Percentiles rank a stretch among this genome's conserved stretches.
These are phyloP conservation scores for Acropora yongei DNA, from an alignment of 64 coral and sea anemone species.

Conservation along the genomic window DNA sequence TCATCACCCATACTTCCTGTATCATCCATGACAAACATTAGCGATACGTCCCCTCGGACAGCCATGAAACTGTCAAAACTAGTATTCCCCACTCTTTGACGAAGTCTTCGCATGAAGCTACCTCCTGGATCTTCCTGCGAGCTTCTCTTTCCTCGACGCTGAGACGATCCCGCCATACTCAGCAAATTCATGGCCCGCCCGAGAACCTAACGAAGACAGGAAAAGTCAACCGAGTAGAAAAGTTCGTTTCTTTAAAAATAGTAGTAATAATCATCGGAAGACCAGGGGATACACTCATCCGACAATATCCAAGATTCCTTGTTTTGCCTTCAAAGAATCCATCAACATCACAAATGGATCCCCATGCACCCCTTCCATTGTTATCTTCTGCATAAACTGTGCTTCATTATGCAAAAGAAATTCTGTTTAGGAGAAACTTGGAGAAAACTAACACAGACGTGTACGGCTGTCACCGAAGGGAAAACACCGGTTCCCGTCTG, in stretches of 20 bases:
- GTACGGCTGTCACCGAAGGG: too few relatives aligned
- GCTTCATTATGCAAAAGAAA: too few relatives aligned
- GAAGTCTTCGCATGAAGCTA: neutral
- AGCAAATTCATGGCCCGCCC: conserved; percentile 13
- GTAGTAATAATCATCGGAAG: too few relatives aligned
- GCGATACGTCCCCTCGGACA: conserved; percentile 50
- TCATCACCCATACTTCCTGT: conserved; percentile 57
- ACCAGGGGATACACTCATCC: too few relatives aligned
- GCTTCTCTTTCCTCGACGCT: neutral
- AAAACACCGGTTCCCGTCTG: too few relatives aligned
- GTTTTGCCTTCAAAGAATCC: too few relatives aligned
- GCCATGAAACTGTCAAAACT: conserved; percentile 55
- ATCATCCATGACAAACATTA: conserved; percentile 65
- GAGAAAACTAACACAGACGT: too few relatives aligned
- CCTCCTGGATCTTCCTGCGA: neutral
- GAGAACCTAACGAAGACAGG: neutral
- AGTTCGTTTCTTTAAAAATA: neutral
- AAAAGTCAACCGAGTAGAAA: neutral
- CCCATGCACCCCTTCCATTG: too few relatives aligned
- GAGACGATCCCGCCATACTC: neutral
- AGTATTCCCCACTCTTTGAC: neutral
- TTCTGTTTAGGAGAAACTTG: too few relatives aligned
- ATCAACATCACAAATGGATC: too few relatives aligned
- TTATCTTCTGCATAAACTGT: too few relatives aligned
- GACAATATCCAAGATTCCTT: too few relatives aligned